phyloP scores from a whole-genome alignment of 2,113 vertebrate genomes.

The Ctenomys sociabilis region DNA sequence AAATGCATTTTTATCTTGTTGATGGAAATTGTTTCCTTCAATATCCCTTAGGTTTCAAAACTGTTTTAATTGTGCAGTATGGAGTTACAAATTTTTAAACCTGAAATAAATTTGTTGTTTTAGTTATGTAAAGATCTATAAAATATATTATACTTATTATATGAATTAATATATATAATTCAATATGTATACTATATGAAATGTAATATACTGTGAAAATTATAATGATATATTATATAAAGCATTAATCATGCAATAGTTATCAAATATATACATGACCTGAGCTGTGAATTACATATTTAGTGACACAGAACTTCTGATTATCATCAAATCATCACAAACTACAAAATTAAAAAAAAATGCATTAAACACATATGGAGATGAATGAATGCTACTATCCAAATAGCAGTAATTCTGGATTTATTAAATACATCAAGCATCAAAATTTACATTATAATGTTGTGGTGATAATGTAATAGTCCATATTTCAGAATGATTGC shows the following conservation, averaged over 20 bases:
- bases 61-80: not conserved
- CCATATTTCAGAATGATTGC: not conserved
- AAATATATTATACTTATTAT: not conserved
- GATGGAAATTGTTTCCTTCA: not conserved
- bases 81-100: not conserved
- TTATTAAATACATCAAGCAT: not conserved
- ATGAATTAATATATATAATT: not conserved
- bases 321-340: not conserved
- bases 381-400: not conserved
- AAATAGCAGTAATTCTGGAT: not conserved
- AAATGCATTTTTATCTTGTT: not conserved
- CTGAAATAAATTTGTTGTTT: not conserved
- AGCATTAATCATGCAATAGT: not conserved
- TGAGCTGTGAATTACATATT: not conserved
- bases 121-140: not conserved
- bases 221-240: not conserved
- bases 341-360: not conserved
- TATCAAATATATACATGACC: not conserved
- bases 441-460: not conserved
- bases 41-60: not conserved
- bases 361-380: not conserved
- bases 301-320: not conserved
- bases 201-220: not conserved
- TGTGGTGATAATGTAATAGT: not conserved
- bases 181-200: not conserved